A percentile compares a stretch with the other conserved stretches of the same genome.
phyloP scores from a whole-genome alignment of 2,888 invertebrate species.

The Drosophila setosimentum region DNA sequence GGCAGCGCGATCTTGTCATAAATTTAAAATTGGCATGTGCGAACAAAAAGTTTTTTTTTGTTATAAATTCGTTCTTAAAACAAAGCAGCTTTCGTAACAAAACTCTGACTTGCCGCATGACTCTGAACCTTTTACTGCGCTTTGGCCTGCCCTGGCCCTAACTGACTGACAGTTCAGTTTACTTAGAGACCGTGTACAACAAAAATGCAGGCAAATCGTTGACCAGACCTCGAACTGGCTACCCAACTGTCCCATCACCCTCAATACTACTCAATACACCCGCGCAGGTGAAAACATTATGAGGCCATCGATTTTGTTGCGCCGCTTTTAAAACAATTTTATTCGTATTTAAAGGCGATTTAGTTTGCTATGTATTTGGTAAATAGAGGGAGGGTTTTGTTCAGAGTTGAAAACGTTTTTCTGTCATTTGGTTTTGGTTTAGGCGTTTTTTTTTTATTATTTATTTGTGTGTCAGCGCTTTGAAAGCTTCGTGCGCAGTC shows the following conservation, averaged over 20 bases:
- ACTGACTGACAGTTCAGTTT: constrained; percentile 46
- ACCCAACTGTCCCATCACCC: constrained; percentile 6
- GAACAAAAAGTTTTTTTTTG: not conserved
- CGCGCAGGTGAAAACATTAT: constrained; percentile 60
- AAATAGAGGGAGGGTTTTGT: not conserved
- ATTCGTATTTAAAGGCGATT: constrained; percentile 72
- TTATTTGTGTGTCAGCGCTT: constrained; percentile 49
- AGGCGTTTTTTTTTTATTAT: constrained; percentile 29
- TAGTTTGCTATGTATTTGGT: constrained; percentile 48
- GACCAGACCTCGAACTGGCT: constrained; percentile 67
- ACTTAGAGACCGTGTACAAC: constrained; percentile 56
- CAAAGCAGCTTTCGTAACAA: not conserved
- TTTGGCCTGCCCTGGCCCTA: constrained; percentile 62
- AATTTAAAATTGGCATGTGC: constrained; percentile 43
- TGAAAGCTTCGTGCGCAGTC: constrained; percentile 43
- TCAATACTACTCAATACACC: not conserved
- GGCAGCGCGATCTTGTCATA: constrained; percentile 36
- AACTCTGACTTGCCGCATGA: constrained; percentile 32
- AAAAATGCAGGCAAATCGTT: constrained; percentile 44
- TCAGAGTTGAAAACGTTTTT: constrained; percentile 42
- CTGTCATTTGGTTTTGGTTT: constrained; percentile 39
- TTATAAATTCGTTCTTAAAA: not conserved
- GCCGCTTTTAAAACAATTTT: constrained; percentile 56
- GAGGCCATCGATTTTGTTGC: constrained; percentile 80
- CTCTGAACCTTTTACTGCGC: constrained; percentile 45